Evolutionary conservation across 2,113 vertebrate genomes (phyloP).

Genomic region (Heterotis niloticus): DNA sequence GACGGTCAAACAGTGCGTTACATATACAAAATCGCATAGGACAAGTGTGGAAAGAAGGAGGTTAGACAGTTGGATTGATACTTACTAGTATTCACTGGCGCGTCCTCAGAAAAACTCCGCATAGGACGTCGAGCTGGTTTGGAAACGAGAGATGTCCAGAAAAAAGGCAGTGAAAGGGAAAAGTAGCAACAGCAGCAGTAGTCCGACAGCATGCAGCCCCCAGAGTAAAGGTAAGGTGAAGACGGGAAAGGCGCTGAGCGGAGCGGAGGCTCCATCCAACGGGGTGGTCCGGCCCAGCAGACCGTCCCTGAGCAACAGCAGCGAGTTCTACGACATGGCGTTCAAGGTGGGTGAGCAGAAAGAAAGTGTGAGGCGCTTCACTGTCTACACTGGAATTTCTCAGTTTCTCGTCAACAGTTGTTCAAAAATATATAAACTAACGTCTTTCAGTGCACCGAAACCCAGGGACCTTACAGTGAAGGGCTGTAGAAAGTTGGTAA

Average conservation of each 20-base stretch:
- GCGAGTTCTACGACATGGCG: slow-evolving; percentile 83
- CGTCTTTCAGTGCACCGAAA: too few relatives aligned
- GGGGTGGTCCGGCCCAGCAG: slow-evolving; percentile 64
- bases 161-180: slow-evolving; percentile 75
- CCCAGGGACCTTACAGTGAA: too few relatives aligned
- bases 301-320: slow-evolving; percentile 74
- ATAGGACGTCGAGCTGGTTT: too few relatives aligned
- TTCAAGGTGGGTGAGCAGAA: slow-evolving; percentile 73
- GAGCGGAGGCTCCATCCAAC: slow-evolving; percentile 56
- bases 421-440: too few relatives aligned
- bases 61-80: too few relatives aligned
- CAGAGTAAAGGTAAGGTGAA: slow-evolving; percentile 49
- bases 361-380: too few relatives aligned
- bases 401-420: too few relatives aligned
- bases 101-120: too few relatives aligned
- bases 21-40: neutral
- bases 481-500: too few relatives aligned
- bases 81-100: too few relatives aligned
- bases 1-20: neutral
- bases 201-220: slow-evolving; percentile 48
- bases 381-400: too few relatives aligned
- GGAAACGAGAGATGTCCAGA: slow-evolving; percentile 68
- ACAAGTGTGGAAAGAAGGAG: neutral
- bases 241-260: slow-evolving; percentile 40
- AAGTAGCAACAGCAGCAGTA: slow-evolving; percentile 46